These are phyloP conservation scores for Prenolepis imparis DNA, from an alignment of 2,888 invertebrate genomes.

Conservation along the genomic window DNA sequence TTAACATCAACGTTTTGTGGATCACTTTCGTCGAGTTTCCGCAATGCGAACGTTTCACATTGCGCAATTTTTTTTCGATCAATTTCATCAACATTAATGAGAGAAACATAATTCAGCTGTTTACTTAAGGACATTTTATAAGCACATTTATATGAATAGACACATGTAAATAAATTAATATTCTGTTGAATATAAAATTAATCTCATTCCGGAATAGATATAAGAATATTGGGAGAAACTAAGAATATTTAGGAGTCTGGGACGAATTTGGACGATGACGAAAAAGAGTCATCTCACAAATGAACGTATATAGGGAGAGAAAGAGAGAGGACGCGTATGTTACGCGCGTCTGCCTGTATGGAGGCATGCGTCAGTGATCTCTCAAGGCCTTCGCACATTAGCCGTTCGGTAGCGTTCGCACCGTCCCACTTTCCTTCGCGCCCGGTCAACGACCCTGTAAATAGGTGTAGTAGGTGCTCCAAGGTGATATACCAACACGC, in stretches of 20 bases:
- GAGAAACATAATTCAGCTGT: background rate
- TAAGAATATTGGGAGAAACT: background rate
- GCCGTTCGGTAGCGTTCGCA: constrained; percentile 82
- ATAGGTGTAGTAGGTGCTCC: constrained; percentile 82
- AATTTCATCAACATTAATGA: background rate
- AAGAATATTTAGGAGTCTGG: background rate
- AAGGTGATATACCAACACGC: constrained; percentile 80
- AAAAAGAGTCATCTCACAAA: background rate
- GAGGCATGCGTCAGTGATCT: constrained; percentile 84
- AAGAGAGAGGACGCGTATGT: constrained; percentile 55
- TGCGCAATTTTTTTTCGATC: constrained; percentile 4
- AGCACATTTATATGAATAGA: background rate
- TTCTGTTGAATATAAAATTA: background rate
- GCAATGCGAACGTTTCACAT: constrained; percentile 8
- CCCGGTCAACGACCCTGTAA: constrained; percentile 85
- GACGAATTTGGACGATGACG: constrained; percentile 4
- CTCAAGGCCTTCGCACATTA: constrained; percentile 85
- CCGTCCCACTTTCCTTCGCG: constrained; percentile 85
- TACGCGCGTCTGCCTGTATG: constrained; percentile 45
- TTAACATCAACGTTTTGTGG: constrained; percentile 60
- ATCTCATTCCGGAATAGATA: background rate
- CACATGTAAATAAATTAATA: background rate
- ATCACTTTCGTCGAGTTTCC: constrained; percentile 56
- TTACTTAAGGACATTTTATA: background rate
- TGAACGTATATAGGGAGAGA: background rate